Conservation (phyloP, 2,888 invertebrate species). For the Lasioglossum morio region DNA sequence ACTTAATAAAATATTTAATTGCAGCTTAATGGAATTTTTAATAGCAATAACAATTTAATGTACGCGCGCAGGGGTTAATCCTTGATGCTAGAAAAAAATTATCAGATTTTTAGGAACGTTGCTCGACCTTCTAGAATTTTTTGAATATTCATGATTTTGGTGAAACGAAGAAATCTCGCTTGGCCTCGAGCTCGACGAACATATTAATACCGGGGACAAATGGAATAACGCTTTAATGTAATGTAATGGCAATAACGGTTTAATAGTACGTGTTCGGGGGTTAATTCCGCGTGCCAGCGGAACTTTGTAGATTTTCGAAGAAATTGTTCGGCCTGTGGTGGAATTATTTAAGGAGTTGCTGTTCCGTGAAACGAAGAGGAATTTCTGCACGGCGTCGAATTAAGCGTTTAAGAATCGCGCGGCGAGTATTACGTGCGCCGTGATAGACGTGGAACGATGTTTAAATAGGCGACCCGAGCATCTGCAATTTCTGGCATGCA, state of each 20-base stretch:
- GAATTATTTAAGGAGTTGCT: not conserved
- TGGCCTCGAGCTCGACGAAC: not conserved
- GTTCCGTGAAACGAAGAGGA: not conserved
- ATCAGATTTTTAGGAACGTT: not conserved
- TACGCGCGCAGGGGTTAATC: not conserved
- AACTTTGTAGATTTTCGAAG: not conserved
- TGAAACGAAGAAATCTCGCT: not conserved
- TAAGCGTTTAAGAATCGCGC: not conserved
- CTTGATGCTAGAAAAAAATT: not conserved
- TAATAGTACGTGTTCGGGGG: not conserved
- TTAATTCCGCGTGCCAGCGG: not conserved
- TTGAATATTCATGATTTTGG: not conserved
- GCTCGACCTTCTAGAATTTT: not conserved
- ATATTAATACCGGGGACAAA: not conserved
- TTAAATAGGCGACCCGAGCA: constrained; percentile 3
- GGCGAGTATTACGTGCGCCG: not conserved
- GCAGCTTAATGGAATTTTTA: not conserved
- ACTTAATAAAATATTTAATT: not conserved
- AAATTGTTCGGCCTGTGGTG: not conserved
- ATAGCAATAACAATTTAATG: not conserved
- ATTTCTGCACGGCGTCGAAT: not conserved
- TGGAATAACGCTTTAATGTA: no score
- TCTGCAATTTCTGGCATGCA: constrained; percentile 11
- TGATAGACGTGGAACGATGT: constrained; percentile 4
- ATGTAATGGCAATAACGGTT: not conserved